phyloP scores from a whole-genome alignment of 2,113 vertebrate genomes.

The Furnarius figulus region DNA sequence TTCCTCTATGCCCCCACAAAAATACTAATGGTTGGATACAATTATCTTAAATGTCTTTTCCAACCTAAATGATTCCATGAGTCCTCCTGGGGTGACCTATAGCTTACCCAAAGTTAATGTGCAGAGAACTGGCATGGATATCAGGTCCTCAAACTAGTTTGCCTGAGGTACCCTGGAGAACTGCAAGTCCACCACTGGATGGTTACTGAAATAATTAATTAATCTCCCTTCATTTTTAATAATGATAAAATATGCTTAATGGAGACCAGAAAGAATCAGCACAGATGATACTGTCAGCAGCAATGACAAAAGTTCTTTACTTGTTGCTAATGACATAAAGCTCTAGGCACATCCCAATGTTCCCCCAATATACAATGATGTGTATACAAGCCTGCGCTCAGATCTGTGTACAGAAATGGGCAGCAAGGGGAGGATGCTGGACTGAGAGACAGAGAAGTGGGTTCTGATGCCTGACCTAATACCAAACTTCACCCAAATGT shows the following conservation, averaged over 20 bases:
- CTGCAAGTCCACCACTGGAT: background rate
- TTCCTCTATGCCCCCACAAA: background rate
- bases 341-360: rapidly evolving
- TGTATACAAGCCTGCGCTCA: background rate
- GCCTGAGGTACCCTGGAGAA: background rate
- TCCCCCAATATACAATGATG: rapidly evolving
- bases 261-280: background rate
- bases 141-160: background rate
- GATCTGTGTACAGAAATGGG: rapidly evolving
- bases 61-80: background rate
- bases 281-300: background rate
- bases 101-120: background rate
- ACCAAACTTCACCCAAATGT: background rate
- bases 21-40: background rate
- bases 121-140: background rate
- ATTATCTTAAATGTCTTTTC: background rate
- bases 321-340: background rate
- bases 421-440: background rate
- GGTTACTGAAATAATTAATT: background rate
- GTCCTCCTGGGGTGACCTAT: background rate
- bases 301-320: background rate
- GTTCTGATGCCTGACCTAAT: background rate
- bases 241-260: background rate
- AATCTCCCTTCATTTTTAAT: background rate
- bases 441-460: background rate